Evolutionary conservation across 2,797 vertebrate genomes (phyloP), one percentile per base, ranked within the genome.

Genomic region (Mallotus villosus): DNA sequence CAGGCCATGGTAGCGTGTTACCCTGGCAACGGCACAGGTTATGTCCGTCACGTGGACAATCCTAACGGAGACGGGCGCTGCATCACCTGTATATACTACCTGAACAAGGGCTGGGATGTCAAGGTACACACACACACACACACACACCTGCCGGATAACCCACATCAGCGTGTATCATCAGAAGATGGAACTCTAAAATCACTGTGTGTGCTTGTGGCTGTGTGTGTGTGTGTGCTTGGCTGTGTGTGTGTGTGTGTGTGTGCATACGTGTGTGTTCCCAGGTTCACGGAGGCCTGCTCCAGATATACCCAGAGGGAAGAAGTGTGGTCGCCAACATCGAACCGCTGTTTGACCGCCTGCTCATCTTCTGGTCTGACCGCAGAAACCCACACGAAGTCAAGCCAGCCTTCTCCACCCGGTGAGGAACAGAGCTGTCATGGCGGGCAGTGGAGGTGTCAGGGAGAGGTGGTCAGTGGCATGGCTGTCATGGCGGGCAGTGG

Each of bases 1-100:
- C 71, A 97, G 96, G 96, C 94, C 25, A 97, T 97, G 96, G 96
- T 97, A 82, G 96, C 96, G 7, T 97, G 96, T 91, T 97, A 97
- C 82, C 95, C 96, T 21, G 95, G 96, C 70, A 95, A 93, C 1
- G 95, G 96, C 46, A 91, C 94, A 59, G 95, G 95, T 49, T 97
- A 97, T 1, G 94, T 97, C 82, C 93, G 95, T 74, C 96, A 97
- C 27, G 95, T 97, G 65, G 96, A 97, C 91, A 97, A 97, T 86
- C 96, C 96, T 1, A 95, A 95, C 0, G 91, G 94, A 3, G 95
- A 97, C 5, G 95, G 96, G 24, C 95, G 96, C 86, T 96, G 95
- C 85, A 94, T 97, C 90, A 97, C 96, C 1, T 97, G 96, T 74
- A 97, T 97, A 87, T 97, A 97, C 92, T 97, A 97, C 90, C 95